Percentiles rank a stretch among this genome's conserved stretches.
These are phyloP conservation scores for Drosophila kepulauana DNA, from an alignment of 1,140 invertebrate species.

Conservation along the genomic window DNA sequence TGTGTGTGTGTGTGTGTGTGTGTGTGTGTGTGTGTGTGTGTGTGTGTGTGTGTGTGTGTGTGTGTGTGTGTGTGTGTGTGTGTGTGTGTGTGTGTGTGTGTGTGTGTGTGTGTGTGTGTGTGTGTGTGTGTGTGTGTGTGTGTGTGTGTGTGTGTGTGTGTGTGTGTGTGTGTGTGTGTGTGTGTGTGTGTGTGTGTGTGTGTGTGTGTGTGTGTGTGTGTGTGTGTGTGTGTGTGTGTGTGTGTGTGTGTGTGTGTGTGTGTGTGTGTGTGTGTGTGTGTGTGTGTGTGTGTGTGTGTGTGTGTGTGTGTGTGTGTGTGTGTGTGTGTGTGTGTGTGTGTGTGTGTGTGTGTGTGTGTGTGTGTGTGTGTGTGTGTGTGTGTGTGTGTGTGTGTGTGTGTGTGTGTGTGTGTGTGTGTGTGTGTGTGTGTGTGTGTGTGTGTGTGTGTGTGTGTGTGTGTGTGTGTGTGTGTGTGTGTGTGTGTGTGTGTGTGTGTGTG, in stretches of 20 bases:
- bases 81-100: constrained; percentile 14
- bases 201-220: constrained; percentile 14
- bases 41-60: constrained; percentile 14
- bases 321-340: constrained; percentile 10
- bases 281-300: constrained; percentile 20
- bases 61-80: constrained; percentile 20
- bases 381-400: constrained; percentile 12
- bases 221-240: constrained; percentile 18
- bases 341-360: constrained; percentile 10
- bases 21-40: constrained; percentile 11
- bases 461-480: constrained; percentile 11
- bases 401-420: constrained; percentile 19
- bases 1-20: constrained; percentile 18
- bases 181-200: constrained; percentile 19
- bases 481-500: constrained; percentile 14
- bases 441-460: constrained; percentile 18
- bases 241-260: constrained; percentile 11
- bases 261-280: constrained; percentile 14
- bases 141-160: constrained; percentile 20
- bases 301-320: constrained; percentile 14
- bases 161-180: constrained; percentile 12
- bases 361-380: constrained; percentile 20
- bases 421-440: constrained; percentile 14
- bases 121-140: constrained; percentile 10
- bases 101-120: constrained; percentile 10